These are phyloP conservation scores for Odontomyia ornata DNA, from an alignment of 2,888 invertebrate species.

Conservation along the genomic window DNA sequence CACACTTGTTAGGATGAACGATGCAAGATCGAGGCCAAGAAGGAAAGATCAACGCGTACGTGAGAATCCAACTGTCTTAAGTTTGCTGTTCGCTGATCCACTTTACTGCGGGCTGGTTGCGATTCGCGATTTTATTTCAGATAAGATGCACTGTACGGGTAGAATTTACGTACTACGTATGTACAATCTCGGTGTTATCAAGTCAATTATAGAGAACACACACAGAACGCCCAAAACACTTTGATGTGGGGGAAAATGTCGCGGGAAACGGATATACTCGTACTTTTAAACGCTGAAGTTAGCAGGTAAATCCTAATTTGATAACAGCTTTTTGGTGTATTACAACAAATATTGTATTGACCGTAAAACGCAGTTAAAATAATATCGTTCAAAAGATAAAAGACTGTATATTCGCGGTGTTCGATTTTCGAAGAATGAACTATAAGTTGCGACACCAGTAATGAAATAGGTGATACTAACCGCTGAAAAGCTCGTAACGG, in stretches of 20 bases:
- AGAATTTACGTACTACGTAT: not conserved
- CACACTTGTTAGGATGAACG: not conserved
- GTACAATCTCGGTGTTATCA: no score
- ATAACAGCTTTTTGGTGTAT: not conserved
- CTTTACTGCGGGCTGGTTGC: not conserved
- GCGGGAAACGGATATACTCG: not conserved
- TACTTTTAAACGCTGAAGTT: not conserved
- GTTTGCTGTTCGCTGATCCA: not conserved
- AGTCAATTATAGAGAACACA: not conserved
- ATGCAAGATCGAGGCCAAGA: slow-evolving; percentile 11
- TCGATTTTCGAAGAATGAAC: not conserved
- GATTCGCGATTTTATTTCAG: slow-evolving; percentile 29
- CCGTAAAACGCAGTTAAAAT: slow-evolving; percentile 14
- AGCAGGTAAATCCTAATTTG: not conserved
- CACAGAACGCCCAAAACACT: not conserved
- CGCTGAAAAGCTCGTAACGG: not conserved
- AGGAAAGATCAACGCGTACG: slow-evolving; percentile 23
- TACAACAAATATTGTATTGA: slow-evolving; percentile 22
- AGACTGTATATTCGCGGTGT: not conserved
- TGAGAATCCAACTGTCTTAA: slow-evolving; percentile 27
- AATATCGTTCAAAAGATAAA: not conserved
- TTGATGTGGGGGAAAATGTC: not conserved
- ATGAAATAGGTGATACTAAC: not conserved
- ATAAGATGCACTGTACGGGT: slow-evolving; percentile 13
- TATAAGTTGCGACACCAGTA: not conserved